Evolutionary conservation across 2,113 vertebrate genomes (phyloP), one percentile per base, ranked within the genome.

Genomic region (Xiphophorus couchianus): DNA sequence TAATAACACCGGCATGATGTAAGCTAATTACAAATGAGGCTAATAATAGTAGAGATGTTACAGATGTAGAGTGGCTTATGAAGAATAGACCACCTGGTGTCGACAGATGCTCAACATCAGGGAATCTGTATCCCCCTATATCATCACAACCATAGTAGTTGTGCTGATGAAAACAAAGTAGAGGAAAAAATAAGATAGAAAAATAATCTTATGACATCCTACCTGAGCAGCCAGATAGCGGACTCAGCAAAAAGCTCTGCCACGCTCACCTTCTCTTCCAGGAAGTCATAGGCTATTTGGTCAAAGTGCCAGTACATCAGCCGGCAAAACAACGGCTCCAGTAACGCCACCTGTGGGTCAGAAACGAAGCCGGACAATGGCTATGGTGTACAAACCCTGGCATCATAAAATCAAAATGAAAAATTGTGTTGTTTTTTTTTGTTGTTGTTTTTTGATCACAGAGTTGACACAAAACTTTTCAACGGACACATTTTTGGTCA

Each of bases 171-270:
- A 54, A 54, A 37, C 10, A n/a, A 66, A 39, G 33, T 11, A 15
- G 28, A 30, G 33, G 13, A 62, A 61, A 60, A 58, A 58, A n/a
- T 58, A 58, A n/a, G 14, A 2, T 58, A n/a, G 2, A 58, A 25
- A 9, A n/a, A 25, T n/a, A 58, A 54, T 39, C 2, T 69, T 30
- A 62, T 0, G 19, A 29, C 22, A 12, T 48, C n/a, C 78, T 79
- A 93, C 77, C 96, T 95, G 67, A 96, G 60, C 62, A 97, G 79
- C 95, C 95, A 96, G 60, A 97, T 1, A 0, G 92, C 91, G 48
- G 90, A 92, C 2, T 90, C 85, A 15, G 66, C 85, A 70, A 95
- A 69, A 0, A 96, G 89, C 22, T 95, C 85, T 0, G 58, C 10
- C 8, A 96, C 1, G 15, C 88, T 73, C 61, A 96, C 86, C 0